Evolutionary conservation across 1,140 invertebrate species (phyloP), one percentile per base, ranked within the genome.

Genomic region (Leucophenga varia): DNA sequence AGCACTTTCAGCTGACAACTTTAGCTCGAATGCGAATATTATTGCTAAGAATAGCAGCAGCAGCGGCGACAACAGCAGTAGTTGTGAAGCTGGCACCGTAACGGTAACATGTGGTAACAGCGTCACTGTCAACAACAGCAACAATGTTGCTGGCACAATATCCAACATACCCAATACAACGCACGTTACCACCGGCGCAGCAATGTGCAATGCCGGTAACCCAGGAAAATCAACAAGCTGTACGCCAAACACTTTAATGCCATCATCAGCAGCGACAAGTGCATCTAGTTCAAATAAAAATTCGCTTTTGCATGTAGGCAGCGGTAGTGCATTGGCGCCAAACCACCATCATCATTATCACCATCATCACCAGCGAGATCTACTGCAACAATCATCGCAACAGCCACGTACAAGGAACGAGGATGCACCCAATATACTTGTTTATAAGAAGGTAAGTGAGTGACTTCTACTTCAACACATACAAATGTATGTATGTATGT

Each of bases 391-490:
- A 10, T 18, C 47, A 47, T 40, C 44, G 2, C 55, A 55, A 32
- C 57, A 74, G 45, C 47, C 57, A 18, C 53, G 57, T 30, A 60
- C 53, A 35, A 68, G 57, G 37, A 71, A 68, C 43, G 72, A 75
- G 44, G 72, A 75, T 61, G 70, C 73, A n/a, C 73, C 73, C 22
- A 75, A 75, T 36, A 75, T 75, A 38, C 42, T 75, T 19, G 73
- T 75, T 12, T 75, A 75, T 42, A 75, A 75, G 46, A 75, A 75
- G 68, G 73, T 74, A 42, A 54, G 32, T 34, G 9, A 32, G 14
- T 21, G 14, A 2, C 22, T 41, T 22, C 4, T 41, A 32, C n/a
- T 32, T 5, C 13, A 19, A 19, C 30, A 17, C 14, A 43, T 6
- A 32, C 19, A 34, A 17, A 5, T 35, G 32, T 35, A 13, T 13